These are phyloP conservation scores for Neosalanx taihuensis DNA, from an alignment of 2,797 vertebrate genomes.

Conservation along the genomic window DNA sequence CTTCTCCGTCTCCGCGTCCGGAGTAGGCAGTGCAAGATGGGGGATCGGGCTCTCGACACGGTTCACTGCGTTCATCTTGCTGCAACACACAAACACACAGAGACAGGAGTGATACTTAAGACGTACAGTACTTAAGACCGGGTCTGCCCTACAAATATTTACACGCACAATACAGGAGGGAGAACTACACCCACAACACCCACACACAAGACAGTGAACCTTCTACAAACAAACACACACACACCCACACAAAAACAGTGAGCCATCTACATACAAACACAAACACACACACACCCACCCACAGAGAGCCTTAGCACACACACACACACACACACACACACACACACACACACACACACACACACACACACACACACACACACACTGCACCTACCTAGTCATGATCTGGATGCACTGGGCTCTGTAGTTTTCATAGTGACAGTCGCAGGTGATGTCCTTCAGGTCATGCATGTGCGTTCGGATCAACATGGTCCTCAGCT, in stretches of 20 bases:
- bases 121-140: background rate
- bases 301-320: no score
- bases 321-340: no score
- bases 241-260: background rate
- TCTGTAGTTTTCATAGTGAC: slow-evolving; percentile 70
- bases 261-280: background rate
- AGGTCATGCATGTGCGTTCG: slow-evolving; percentile 71
- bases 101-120: background rate
- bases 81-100: slow-evolving; percentile 35
- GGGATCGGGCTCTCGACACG: slow-evolving; percentile 85
- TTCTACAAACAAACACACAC: background rate
- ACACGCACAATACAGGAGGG: background rate
- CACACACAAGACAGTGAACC: no score
- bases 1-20: slow-evolving; percentile 83
- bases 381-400: slow-evolving; percentile 63
- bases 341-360: no score
- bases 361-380: background rate
- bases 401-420: slow-evolving; percentile 68
- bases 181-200: no score
- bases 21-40: slow-evolving; percentile 82
- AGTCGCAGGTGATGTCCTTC: slow-evolving; percentile 70
- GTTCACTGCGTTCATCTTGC: slow-evolving; percentile 84
- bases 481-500: slow-evolving; percentile 66
- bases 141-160: background rate
- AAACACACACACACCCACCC: background rate